phyloP scores from a whole-genome alignment of 2,888 invertebrate species.

The Dyspetes luteomarginatus region DNA sequence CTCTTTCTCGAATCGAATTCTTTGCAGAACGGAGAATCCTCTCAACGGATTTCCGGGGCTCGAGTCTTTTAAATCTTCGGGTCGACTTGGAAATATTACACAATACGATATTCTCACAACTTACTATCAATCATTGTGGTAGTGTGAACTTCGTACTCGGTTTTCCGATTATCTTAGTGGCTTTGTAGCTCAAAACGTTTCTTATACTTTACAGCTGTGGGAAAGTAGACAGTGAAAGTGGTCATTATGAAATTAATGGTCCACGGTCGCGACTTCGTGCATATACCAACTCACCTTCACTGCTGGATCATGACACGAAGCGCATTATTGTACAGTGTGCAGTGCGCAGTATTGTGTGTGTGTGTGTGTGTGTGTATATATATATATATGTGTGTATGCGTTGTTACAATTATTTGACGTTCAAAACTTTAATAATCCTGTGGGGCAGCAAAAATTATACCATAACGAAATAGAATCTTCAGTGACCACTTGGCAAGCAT shows the following conservation, averaged over 20 bases:
- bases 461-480: background rate
- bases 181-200: constrained; percentile 7
- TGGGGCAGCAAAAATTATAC: background rate
- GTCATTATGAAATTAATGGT: constrained; percentile 78
- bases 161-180: constrained; percentile 49
- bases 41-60: constrained; percentile 42
- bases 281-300: constrained; percentile 39
- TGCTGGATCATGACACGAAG: constrained; percentile 35
- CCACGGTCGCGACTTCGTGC: constrained; percentile 43
- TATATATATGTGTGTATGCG: no score
- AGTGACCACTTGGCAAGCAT: constrained; percentile 13
- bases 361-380: no score
- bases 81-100: constrained; percentile 8
- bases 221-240: constrained; percentile 79
- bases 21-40: background rate
- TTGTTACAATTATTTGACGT: background rate
- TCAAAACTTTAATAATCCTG: background rate
- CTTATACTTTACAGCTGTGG: constrained; percentile 56
- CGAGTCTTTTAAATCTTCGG: constrained; percentile 5
- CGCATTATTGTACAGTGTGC: constrained; percentile 12
- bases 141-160: constrained; percentile 47
- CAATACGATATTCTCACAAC: constrained; percentile 45
- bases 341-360: no score
- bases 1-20: constrained; percentile 6
- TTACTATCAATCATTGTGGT: constrained; percentile 55